Percentiles rank a stretch among this genome's conserved stretches.
phyloP scores from a whole-genome alignment of 2,888 invertebrate species.

The Dolomedes plantarius region DNA sequence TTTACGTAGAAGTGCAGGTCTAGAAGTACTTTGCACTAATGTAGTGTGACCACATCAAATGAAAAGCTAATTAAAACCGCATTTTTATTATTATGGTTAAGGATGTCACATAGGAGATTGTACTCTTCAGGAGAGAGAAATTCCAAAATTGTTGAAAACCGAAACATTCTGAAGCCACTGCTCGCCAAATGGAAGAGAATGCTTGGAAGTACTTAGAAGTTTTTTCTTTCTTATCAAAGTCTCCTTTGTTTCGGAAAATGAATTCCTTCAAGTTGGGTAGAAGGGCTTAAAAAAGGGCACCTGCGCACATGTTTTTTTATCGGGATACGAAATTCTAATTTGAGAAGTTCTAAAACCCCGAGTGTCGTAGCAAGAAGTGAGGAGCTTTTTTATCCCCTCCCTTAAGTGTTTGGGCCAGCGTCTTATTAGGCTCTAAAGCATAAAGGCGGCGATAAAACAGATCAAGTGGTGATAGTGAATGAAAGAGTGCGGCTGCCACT shows the following conservation, averaged over 20 bases:
- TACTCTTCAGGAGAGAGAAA: not conserved
- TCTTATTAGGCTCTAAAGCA: conserved; percentile 58
- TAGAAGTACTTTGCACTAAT: conserved; percentile 29
- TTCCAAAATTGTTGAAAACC: not conserved
- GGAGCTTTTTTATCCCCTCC: not conserved
- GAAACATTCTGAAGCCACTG: too few species aligned
- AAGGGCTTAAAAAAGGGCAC: not conserved
- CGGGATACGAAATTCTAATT: not conserved
- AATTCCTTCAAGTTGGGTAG: not conserved
- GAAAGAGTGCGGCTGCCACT: conserved; percentile 64
- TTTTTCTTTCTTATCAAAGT: too few species aligned
- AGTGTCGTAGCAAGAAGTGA: not conserved
- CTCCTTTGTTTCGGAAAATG: not conserved
- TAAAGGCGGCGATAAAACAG: conserved; percentile 62
- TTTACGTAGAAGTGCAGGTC: not conserved
- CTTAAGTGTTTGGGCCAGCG: not conserved
- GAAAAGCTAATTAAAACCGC: conserved; percentile 38
- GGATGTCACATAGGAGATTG: conserved; percentile 11
- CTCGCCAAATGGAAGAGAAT: too few species aligned
- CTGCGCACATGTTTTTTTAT: not conserved
- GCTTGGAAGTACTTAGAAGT: too few species aligned
- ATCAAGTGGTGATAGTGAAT: conserved; percentile 66
- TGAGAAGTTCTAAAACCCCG: not conserved
- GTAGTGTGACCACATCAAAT: conserved; percentile 29
- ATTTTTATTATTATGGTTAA: conserved; percentile 8